These are phyloP conservation scores for Drosophila pullipes DNA, from an alignment of 2,888 invertebrate genomes.

Conservation along the genomic window DNA sequence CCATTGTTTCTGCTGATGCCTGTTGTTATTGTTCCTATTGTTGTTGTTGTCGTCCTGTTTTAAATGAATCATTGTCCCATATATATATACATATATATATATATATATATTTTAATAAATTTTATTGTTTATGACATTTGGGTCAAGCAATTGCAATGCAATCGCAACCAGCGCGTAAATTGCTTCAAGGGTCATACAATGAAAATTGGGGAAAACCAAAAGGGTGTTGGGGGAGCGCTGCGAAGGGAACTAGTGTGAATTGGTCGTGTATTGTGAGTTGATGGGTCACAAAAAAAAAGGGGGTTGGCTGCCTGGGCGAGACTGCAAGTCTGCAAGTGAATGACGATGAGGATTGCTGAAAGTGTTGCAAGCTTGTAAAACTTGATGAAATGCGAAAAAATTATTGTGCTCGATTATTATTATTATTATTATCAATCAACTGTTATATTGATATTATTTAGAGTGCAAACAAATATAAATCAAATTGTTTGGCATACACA, in stretches of 20 bases:
- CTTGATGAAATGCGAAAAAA: conserved; percentile 10
- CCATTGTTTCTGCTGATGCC: conserved; percentile 34
- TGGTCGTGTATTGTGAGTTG: conserved; percentile 42
- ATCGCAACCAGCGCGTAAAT: conserved; percentile 61
- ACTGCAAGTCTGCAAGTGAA: conserved; percentile 2
- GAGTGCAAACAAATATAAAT: neutral
- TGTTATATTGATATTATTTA: neutral
- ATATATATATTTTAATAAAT: conserved; percentile 49
- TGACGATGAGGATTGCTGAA: neutral
- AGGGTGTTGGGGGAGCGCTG: neutral
- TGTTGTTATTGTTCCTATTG: neutral
- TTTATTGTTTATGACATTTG: conserved; percentile 69
- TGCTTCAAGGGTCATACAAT: conserved; percentile 42
- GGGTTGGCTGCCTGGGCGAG: neutral
- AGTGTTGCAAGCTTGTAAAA: neutral
- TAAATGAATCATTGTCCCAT: conserved; percentile 48
- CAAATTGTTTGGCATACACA: neutral
- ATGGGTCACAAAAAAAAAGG: neutral
- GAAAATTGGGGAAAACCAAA: conserved; percentile 4
- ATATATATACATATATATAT: neutral
- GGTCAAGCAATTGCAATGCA: conserved; percentile 71
- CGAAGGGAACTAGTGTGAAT: conserved; percentile 42
- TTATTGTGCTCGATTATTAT: neutral
- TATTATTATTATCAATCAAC: neutral
- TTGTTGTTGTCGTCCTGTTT: conserved; percentile 29